phyloP scores from a whole-genome alignment of 2,113 vertebrate genomes.

The Apeltes quadracus region DNA sequence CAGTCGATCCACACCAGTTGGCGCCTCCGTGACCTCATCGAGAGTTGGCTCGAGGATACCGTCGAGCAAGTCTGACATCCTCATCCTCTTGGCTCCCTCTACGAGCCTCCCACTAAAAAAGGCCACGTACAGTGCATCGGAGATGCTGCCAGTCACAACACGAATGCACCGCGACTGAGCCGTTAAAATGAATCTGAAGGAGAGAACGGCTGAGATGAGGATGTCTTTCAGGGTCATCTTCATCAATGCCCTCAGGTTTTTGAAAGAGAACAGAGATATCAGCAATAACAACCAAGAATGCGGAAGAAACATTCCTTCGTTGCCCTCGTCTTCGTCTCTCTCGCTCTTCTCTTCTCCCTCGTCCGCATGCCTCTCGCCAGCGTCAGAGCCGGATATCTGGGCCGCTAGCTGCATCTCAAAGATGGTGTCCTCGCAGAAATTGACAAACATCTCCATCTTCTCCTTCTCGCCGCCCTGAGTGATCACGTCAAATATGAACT shows the following conservation, averaged over 20 bases:
- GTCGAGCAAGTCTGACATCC: slow-evolving; percentile 85
- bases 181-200: slow-evolving; percentile 80
- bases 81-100: slow-evolving; percentile 89
- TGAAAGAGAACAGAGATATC: slow-evolving; percentile 84
- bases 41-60: slow-evolving; percentile 92
- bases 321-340: slow-evolving; percentile 64
- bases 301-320: slow-evolving; percentile 79
- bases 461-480: slow-evolving; percentile 94
- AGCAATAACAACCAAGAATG: slow-evolving; percentile 79
- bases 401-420: slow-evolving; percentile 98
- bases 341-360: slow-evolving; percentile 79
- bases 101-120: slow-evolving; percentile 89
- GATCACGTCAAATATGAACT: slow-evolving; percentile 96
- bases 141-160: slow-evolving; percentile 76
- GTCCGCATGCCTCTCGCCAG: slow-evolving; percentile 79
- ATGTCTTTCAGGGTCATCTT: slow-evolving; percentile 89
- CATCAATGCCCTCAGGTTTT: slow-evolving; percentile 86
- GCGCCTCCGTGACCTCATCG: slow-evolving; percentile 86
- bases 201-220: slow-evolving; percentile 72
- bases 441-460: slow-evolving; percentile 98
- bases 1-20: slow-evolving; percentile 74
- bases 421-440: slow-evolving; percentile 97
- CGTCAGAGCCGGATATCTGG: slow-evolving; percentile 87
- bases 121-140: slow-evolving; percentile 84
- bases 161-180: slow-evolving; percentile 78